These are phyloP conservation scores for Poicephalus gulielmi DNA, from an alignment of 2,113 vertebrate species.

Conservation along the genomic window DNA sequence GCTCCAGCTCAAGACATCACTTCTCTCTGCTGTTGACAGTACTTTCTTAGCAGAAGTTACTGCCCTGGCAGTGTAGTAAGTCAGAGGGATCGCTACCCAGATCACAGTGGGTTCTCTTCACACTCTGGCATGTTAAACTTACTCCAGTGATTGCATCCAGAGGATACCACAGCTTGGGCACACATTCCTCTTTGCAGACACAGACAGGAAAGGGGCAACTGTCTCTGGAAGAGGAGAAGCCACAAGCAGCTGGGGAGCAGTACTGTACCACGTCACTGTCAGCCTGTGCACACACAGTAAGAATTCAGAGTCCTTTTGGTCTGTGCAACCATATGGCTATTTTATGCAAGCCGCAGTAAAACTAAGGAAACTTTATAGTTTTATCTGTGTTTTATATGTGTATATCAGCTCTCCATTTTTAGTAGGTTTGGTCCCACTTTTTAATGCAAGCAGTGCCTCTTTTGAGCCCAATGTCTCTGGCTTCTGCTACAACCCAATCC, in stretches of 20 bases:
- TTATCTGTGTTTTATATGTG: background rate
- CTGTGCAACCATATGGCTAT: background rate
- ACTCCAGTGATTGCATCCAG: background rate
- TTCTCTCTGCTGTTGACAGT: background rate
- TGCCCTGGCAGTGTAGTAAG: background rate
- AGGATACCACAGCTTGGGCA: background rate
- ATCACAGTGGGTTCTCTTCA: background rate
- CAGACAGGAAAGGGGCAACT: background rate
- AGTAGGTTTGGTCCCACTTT: background rate
- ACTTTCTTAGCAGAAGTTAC: background rate
- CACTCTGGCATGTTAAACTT: background rate
- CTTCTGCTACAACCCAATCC: background rate
- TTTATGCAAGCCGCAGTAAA: background rate
- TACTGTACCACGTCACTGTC: too few species aligned
- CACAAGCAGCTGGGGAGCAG: background rate
- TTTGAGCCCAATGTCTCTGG: background rate
- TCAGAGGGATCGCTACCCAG: background rate
- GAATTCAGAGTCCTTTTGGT: background rate
- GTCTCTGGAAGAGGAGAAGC: background rate
- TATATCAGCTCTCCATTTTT: background rate
- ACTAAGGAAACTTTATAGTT: background rate
- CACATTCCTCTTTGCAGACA: background rate
- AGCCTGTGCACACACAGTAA: fast-evolving
- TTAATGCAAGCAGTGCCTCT: background rate
- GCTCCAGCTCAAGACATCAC: background rate